A percentile compares a stretch with the other conserved stretches of the same genome.
phyloP scores from a whole-genome alignment of 2,113 vertebrate genomes.

The Zapornia atra region DNA sequence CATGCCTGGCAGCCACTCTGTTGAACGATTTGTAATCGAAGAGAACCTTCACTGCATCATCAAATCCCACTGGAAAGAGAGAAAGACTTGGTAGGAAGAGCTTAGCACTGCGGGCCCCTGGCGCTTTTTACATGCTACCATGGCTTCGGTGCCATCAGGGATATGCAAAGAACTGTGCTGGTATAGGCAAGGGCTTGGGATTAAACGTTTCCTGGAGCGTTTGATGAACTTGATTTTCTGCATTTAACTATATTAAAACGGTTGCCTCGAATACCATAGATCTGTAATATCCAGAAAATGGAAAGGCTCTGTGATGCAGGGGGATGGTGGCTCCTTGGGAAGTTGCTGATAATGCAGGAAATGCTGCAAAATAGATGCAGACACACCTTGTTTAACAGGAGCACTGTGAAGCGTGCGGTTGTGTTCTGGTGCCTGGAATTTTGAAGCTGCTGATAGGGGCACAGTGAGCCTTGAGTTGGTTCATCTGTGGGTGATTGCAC shows the following conservation, averaged over 20 bases:
- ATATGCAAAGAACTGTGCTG: not conserved
- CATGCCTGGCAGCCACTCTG: conserved; percentile 98
- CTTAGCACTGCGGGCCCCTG: not conserved
- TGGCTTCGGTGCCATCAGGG: not conserved
- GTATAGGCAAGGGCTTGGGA: not conserved
- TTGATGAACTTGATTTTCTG: not conserved
- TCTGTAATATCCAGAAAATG: not conserved
- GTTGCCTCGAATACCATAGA: not conserved
- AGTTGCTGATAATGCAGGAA: not conserved
- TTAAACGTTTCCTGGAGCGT: not conserved
- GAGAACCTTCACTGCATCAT: conserved; percentile 97
- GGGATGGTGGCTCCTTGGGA: not conserved
- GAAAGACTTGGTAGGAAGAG: conserved; percentile 89
- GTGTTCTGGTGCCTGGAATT: not conserved
- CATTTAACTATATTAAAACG: not conserved
- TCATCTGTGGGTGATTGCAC: not conserved
- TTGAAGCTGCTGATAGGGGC: not conserved
- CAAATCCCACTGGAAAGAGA: conserved; percentile 95
- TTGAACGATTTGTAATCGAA: conserved; percentile 96
- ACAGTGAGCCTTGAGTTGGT: not conserved
- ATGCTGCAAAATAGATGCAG: not conserved
- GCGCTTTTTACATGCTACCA: not conserved
- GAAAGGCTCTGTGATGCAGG: not conserved
- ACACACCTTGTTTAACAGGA: not conserved
- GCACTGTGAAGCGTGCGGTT: not conserved